Evolutionary conservation across 2,888 invertebrate genomes (phyloP), one percentile per base, ranked within the genome.

Genomic region (Heteromyza rotundicornis): DNA sequence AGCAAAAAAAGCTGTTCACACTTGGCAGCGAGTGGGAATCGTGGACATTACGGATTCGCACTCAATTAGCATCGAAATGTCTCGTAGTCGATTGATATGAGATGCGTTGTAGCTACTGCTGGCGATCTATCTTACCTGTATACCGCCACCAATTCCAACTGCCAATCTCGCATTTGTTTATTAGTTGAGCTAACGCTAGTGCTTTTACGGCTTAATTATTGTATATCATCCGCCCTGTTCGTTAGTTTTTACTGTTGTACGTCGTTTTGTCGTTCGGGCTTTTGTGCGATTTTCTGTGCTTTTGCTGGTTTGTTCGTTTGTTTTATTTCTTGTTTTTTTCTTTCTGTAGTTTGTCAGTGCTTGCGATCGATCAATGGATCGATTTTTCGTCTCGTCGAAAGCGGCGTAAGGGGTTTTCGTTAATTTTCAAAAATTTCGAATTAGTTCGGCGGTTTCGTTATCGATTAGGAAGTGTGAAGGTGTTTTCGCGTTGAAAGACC

Each of bases 371-470:
- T 40, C 40, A 14, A 47, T 19, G 14, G 40, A 40, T 40, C 40
- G 40, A 3, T 40, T 40, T 40, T 3, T n/a, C 5, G 40, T 14
- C 27, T 27, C 27, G 27, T 27, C 27, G 27, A 7, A 7, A 10
- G 5, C 10, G 27, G 5, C 27, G 27, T 5, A 5, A 7, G 27
- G 27, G 27, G 27, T 27, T 27, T 27, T 67, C 14, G 10, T 17
- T 62, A 75, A 68, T 72, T 70, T 72, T 70, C 74, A 32, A 12
- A 71, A 75, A 72, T 75, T 74, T 74, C 68, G 73, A 71, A 75
- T 71, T 75, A 74, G 75, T 74, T 75, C 64, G 70, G 71, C 55
- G 55, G 20, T 27, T 40, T 44, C 68, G 59, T 40, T n/a, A 53
- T 24, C 51, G 71, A 68, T 27, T 27, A 27, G 40, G 40, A 40